Evolutionary conservation across 2,113 vertebrate species (phyloP).

Genomic region (Bagarius yarrelli): DNA sequence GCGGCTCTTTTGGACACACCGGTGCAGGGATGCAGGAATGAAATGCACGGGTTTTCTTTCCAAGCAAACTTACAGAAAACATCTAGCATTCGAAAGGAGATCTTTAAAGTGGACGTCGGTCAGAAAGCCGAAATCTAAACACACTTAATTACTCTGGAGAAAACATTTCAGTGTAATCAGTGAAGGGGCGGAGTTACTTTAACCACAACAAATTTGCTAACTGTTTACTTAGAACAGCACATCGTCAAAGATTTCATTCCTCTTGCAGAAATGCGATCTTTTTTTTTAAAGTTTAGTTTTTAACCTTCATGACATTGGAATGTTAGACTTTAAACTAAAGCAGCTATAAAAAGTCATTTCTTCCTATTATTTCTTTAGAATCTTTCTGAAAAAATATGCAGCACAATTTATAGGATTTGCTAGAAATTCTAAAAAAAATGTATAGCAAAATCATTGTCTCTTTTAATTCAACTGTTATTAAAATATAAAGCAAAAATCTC

Average conservation of each 20-base stretch:
- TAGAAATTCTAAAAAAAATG: no score
- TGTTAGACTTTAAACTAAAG: not conserved
- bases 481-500: no score
- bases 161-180: not conserved
- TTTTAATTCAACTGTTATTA: no score
- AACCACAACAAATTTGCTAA: not conserved
- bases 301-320: no score
- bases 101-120: not conserved
- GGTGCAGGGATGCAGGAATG: not conserved
- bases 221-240: not conserved
- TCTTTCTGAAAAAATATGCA: no score
- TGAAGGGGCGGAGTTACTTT: not conserved
- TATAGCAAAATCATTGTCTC: no score
- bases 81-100: not conserved
- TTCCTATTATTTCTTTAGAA: no score
- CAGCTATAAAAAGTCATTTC: not conserved
- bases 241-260: not conserved
- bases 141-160: not conserved
- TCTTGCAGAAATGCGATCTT: not conserved
- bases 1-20: slow-evolving; percentile 6
- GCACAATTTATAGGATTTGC: no score
- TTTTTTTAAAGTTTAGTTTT: not conserved
- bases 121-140: not conserved
- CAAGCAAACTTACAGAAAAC: not conserved
- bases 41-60: not conserved